A percentile compares a stretch with the other conserved stretches of the same genome.
These are phyloP conservation scores for Poecilia picta DNA, from an alignment of 2,797 vertebrate genomes.

Conservation along the genomic window DNA sequence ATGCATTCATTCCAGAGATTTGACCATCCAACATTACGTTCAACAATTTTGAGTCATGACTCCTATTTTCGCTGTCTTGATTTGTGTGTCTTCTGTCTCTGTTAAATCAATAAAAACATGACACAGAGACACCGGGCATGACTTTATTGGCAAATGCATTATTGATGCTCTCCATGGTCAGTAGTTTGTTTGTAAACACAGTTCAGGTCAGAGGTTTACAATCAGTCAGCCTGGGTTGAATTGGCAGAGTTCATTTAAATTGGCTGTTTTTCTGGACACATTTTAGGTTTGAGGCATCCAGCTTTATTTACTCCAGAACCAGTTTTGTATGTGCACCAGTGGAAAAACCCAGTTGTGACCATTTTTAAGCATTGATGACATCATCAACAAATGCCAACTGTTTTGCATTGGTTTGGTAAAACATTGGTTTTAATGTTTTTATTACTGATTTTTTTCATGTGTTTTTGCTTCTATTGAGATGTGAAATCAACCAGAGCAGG, in stretches of 20 bases:
- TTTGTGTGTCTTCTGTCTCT: neutral
- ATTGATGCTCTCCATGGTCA: neutral
- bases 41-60: neutral
- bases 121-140: neutral
- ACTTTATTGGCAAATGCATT: slow-evolving; percentile 3
- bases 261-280: neutral
- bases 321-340: neutral
- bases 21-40: neutral
- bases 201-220: neutral
- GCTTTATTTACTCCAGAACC: neutral
- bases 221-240: neutral
- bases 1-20: neutral
- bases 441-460: no score
- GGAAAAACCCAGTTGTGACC: neutral
- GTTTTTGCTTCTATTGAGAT: no score
- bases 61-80: neutral
- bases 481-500: no score
- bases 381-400: neutral
- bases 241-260: neutral
- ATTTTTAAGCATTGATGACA: neutral
- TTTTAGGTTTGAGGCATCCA: neutral
- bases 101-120: neutral
- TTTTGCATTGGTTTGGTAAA: no score
- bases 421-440: neutral
- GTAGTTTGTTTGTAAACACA: neutral